Percentiles rank a stretch among this genome's conserved stretches.
Conservation (phyloP, 2,113 vertebrate genomes). For the Coracopsis vasa region DNA sequence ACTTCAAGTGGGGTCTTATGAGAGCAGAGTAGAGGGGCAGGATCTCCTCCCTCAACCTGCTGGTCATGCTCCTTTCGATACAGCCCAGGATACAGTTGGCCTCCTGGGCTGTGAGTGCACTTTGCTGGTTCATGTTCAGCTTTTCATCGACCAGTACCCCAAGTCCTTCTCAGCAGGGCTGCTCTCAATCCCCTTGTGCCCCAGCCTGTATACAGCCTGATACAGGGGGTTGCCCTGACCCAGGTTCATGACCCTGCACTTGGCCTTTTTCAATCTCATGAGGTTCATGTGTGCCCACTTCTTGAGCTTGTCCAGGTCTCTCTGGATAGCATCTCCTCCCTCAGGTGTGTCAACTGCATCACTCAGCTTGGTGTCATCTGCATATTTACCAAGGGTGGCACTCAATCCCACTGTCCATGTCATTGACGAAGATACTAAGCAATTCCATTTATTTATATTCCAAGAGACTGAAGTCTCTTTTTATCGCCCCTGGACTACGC, state of each 20-base stretch:
- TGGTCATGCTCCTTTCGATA: background rate
- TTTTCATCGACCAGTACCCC: background rate
- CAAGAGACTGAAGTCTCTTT: background rate
- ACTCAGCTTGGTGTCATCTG: background rate
- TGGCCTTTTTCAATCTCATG: background rate
- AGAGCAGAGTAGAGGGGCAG: background rate
- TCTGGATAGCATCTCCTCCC: background rate
- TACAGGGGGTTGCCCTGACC: background rate
- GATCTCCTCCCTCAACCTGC: background rate
- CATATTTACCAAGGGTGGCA: background rate
- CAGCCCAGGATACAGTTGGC: background rate
- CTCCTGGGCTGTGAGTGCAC: background rate
- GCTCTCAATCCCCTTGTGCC: background rate
- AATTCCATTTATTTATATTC: background rate
- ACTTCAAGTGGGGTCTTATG: background rate
- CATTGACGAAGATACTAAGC: background rate
- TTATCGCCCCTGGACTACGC: background rate
- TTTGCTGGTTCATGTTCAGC: background rate
- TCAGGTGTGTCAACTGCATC: background rate
- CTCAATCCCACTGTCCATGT: background rate
- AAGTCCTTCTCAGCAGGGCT: background rate
- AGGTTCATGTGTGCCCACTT: background rate
- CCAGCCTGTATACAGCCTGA: background rate
- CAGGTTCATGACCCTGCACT: background rate
- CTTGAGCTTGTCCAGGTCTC: background rate